Base-by-base conservation (phyloP, 2,113 vertebrate genomes). In the Cricetomys ansorgei region DNA sequence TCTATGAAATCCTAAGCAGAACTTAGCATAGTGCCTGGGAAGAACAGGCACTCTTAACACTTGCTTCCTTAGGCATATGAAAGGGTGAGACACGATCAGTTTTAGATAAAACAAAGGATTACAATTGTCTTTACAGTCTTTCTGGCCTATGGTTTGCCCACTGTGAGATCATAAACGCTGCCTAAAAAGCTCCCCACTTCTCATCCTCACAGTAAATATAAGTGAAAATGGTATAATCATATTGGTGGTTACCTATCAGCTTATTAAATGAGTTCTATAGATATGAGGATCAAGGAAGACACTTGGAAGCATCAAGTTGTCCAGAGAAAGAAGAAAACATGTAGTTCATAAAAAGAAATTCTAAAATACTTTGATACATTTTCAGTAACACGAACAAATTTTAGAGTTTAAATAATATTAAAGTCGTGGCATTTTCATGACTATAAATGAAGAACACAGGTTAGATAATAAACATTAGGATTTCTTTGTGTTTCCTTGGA, bases 391-490 rank as follows among this genome's bases (percentile, higher is more conserved):
- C 1, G n/a, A 87, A 64, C 70, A 75, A 83, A 65, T 91, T 93
- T 75, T 92, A 15, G 72, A 94, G 92, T 86, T 85, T 89, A 85
- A 96, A 92, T 94, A 92, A 59, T 23, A 86, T 64, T 89, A 83
- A 93, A 81, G 53, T 1, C 4, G 84, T 77, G 17, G 21, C 2
- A 86, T 70, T 91, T 96, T 89, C 37, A 75, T 92, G 40, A 90
- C 94, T 88, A 86, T 92, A 43, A 95, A 90, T 91, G 10, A 77
- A 23, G n/a, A 29, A 15, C 45, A 86, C 70, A 6, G 65, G 40
- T 88, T 93, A 94, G 34, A 96, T 95, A 96, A 96, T 55, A 93
- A 97, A 91, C 70, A 55, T 5, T 90, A 80, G 45, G 8, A 62
- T 91, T 85, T 89, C 50, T 25, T 80, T 94, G 25, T 21, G 64